Conservation (phyloP, 2,113 vertebrate species). For the Trematocara nigrifrons region DNA sequence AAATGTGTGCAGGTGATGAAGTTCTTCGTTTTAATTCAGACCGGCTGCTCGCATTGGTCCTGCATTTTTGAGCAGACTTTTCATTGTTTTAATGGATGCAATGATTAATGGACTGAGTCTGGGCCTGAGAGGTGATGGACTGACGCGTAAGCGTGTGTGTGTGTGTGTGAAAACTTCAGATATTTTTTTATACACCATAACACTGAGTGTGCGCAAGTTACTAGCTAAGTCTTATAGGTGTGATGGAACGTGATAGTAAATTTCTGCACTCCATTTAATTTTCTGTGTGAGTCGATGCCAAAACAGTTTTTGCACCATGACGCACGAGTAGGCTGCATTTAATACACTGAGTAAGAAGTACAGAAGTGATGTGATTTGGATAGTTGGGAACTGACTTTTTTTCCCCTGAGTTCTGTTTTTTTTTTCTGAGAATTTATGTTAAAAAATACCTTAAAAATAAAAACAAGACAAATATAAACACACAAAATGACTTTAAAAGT, state of each 20-base stretch:
- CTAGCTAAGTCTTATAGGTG: neutral
- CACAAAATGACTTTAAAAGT: neutral
- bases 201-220: neutral
- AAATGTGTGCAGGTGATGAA: neutral
- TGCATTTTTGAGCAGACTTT: neutral
- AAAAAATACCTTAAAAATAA: neutral
- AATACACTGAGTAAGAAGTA: neutral
- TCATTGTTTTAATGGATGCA: neutral
- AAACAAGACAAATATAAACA: neutral
- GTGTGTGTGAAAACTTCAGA: neutral
- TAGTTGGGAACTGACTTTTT: neutral
- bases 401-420: neutral
- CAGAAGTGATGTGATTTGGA: neutral
- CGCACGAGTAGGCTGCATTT: neutral
- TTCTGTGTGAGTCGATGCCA: neutral
- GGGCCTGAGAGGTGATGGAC: neutral
- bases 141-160: neutral
- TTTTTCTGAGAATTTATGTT: neutral
- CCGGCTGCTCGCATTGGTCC: neutral
- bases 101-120: neutral
- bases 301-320: neutral
- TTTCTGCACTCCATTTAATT: neutral
- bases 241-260: neutral
- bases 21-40: neutral
- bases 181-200: neutral